phyloP scores from a whole-genome alignment of 2,888 invertebrate species.

The Lasioglossum marginatum region DNA sequence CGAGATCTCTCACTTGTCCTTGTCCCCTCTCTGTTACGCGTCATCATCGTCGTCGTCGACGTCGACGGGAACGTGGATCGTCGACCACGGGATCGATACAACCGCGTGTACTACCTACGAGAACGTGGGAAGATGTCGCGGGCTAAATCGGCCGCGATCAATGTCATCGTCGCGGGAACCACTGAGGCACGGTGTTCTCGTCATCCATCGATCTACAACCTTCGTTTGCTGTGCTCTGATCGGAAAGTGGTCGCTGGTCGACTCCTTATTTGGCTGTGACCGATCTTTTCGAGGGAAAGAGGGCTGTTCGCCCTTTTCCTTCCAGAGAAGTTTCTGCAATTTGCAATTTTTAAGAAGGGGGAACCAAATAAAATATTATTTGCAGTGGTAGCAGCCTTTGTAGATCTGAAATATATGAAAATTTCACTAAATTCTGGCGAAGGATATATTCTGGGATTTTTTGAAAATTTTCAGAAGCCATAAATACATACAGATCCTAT shows the following conservation, averaged over 20 bases:
- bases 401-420: too few species aligned
- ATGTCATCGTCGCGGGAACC: slow-evolving; percentile 13
- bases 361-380: too few species aligned
- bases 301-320: background rate
- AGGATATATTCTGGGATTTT: too few species aligned
- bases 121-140: slow-evolving; percentile 79
- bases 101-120: slow-evolving; percentile 60
- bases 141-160: slow-evolving; percentile 72
- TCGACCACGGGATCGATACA: slow-evolving; percentile 61
- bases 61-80: slow-evolving; percentile 59
- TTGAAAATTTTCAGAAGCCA: too few species aligned
- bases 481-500: too few species aligned
- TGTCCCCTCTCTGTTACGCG: slow-evolving; percentile 51
- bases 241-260: background rate
- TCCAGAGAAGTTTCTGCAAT: background rate
- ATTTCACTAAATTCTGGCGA: too few species aligned
- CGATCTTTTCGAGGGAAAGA: background rate
- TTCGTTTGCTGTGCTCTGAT: background rate
- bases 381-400: too few species aligned
- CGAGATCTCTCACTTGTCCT: slow-evolving; percentile 66
- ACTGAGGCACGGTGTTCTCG: background rate
- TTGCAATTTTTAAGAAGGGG: too few species aligned
- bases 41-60: slow-evolving; percentile 24
- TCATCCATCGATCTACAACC: slow-evolving; percentile 9
- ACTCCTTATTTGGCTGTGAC: background rate